Base-by-base conservation (phyloP, 2,113 vertebrate species). In the Hippopotamus amphibius region DNA sequence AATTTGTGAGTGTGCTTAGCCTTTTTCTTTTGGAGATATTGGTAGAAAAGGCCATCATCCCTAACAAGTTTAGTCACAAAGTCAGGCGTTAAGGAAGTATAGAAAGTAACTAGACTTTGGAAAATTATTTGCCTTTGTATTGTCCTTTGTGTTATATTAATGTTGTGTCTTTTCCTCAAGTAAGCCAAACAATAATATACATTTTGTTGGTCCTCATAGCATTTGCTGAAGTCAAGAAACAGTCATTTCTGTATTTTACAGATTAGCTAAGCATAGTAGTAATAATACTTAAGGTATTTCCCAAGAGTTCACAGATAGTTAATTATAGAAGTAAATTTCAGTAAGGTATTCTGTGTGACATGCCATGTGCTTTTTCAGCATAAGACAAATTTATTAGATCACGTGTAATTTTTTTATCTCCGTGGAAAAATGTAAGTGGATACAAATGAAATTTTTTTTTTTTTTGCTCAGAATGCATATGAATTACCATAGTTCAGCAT, bases 1-100 rank as follows among this genome's bases (percentile, higher is more conserved):
- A 89, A 99, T 99, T 97, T 99, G 99, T 99, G 98, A 99, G 99
- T 99, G 81, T 94, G 76, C 43, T 95, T 87, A 46, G 79, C 74
- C 77, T 77, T 93, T 41, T 94, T 98, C 95, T 89, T 79, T 93
- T 79, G 84, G 96, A 97, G 90, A 41, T 92, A 33, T 24, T 97
- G 55, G 10, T 63, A 13, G 76, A 33, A 33, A 81, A 80, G 85
- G 55, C 53, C 88, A 37, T 93, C 15, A 10, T 80, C 19, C 11
- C 90, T 61, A 77, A 46, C 9, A 89, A 74, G n/a, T 41, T 74
- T 72, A 88, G 48, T 48, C 2, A 9, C 43, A 19, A 59, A 87
- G 6, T 82, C 61, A 88, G 65, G 21, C 26, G 7, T 6, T 17
- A 72, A 86, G 59, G 33, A 48, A 46, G 7, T 63, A 1, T 22